A percentile compares a stretch with the other conserved stretches of the same genome.
Conservation (phyloP, 2,113 vertebrate genomes). For the Pipra filicauda region DNA sequence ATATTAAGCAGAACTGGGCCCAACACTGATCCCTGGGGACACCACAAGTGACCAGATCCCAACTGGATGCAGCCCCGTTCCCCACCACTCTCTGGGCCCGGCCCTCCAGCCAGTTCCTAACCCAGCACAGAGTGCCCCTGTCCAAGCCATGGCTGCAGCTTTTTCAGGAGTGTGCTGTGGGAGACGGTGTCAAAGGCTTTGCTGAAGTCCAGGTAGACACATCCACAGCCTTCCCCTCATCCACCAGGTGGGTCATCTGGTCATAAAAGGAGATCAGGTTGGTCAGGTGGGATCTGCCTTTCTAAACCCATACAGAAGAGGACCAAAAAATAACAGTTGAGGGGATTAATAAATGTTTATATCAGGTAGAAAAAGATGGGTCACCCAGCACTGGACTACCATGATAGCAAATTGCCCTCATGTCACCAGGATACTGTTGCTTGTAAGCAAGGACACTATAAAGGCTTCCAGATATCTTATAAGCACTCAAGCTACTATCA, state of each 20-base stretch:
- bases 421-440: not conserved
- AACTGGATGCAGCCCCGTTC: not conserved
- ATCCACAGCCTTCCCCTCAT: not conserved
- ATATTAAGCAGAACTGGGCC: not conserved
- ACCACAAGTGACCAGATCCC: no score
- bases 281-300: not conserved
- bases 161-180: not conserved
- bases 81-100: not conserved
- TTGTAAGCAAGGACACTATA: not conserved
- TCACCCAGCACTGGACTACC: not conserved
- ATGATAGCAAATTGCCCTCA: not conserved
- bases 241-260: no score
- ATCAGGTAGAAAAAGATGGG: not conserved
- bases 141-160: not conserved
- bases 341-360: not conserved
- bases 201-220: no score
- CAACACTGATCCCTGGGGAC: not conserved
- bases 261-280: accelerated
- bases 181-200: not conserved
- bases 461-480: not conserved
- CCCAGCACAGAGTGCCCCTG: not conserved
- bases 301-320: not conserved
- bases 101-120: not conserved
- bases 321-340: not conserved
- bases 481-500: not conserved